Base-by-base conservation (phyloP, 2,888 invertebrate genomes). In the Amaurobius ferox region DNA sequence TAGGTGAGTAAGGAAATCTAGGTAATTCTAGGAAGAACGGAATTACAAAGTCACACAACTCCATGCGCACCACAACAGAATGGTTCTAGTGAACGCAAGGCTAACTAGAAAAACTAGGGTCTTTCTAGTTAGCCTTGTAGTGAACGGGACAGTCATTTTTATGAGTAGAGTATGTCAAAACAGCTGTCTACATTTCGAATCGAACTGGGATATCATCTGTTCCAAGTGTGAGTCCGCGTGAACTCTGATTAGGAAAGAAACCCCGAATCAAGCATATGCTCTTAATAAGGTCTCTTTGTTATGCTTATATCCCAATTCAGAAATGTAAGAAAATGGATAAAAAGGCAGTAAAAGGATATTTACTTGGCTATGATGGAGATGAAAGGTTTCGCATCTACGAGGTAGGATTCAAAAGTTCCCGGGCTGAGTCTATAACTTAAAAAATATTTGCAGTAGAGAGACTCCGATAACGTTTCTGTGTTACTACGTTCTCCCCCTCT, bases 341-440 rank as follows among this genome's bases (percentile, higher is more conserved):
- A 13, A 88, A 88, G 66, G 70, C 78, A 11, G 55, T 28, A 29
- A 77, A 83, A 44, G 55, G 48, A 19, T 44, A 39, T 13, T 72
- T 89, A 28, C 29, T 89, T 7, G 88, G 89, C 26, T 88, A 89
- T 70, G 77, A 80, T 19, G 73, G n/a, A n/a, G n/a, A n/a, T n/a
- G n/a, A n/a, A n/a, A n/a, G n/a, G n/a, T n/a, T n/a, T n/a, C n/a
- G n/a, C n/a, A n/a, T n/a, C n/a, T n/a, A n/a, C n/a, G n/a, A n/a
- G n/a, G n/a, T n/a, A n/a, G n/a, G n/a, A n/a, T n/a, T n/a, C n/a
- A n/a, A n/a, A n/a, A n/a, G n/a, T n/a, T n/a, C n/a, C n/a, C n/a
- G n/a, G n/a, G n/a, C n/a, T n/a, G n/a, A n/a, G n/a, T n/a, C n/a
- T n/a, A n/a, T n/a, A n/a, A n/a, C n/a, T n/a, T n/a, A n/a, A n/a